These are phyloP conservation scores for Portevinia maculata DNA, from an alignment of 2,888 invertebrate species.

Conservation along the genomic window DNA sequence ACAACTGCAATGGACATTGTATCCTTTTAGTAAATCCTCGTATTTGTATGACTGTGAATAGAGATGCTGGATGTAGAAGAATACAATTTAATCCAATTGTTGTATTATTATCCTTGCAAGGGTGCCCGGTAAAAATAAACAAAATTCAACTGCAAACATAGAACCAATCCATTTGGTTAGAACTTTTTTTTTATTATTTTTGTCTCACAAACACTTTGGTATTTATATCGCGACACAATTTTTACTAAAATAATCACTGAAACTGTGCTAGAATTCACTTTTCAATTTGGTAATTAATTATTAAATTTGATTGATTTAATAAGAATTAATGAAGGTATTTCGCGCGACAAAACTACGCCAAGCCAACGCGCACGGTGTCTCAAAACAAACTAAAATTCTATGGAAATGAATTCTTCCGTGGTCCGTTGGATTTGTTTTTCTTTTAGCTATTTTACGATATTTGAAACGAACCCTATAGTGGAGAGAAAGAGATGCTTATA, in stretches of 20 bases:
- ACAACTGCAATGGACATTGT: conserved; percentile 54
- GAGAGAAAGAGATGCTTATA: conserved; percentile 32
- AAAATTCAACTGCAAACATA: conserved; percentile 7
- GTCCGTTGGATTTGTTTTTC: conserved; percentile 42
- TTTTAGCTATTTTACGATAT: conserved; percentile 27
- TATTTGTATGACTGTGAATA: too few relatives aligned
- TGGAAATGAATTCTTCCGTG: conserved; percentile 60
- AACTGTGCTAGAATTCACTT: conserved; percentile 13
- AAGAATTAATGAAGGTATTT: not conserved
- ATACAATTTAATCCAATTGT: conserved; percentile 70
- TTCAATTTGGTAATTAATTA: conserved; percentile 30
- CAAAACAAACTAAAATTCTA: conserved; percentile 66
- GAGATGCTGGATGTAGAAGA: conserved; percentile 29
- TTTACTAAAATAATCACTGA: conserved; percentile 8
- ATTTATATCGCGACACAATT: conserved; percentile 7
- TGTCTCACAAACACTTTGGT: conserved; percentile 5
- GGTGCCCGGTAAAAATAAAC: conserved; percentile 23
- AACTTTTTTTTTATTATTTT: conserved; percentile 15
- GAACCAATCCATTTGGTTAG: not conserved
- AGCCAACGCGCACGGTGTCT: conserved; percentile 62
- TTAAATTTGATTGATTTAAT: conserved; percentile 5
- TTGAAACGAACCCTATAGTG: not conserved
- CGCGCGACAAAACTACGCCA: conserved; percentile 32
- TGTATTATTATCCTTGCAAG: conserved; percentile 52
- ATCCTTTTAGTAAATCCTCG: conserved; percentile 69